These are phyloP conservation scores for Baronia brevicornis DNA, from an alignment of 2,888 invertebrate genomes.

Conservation along the genomic window DNA sequence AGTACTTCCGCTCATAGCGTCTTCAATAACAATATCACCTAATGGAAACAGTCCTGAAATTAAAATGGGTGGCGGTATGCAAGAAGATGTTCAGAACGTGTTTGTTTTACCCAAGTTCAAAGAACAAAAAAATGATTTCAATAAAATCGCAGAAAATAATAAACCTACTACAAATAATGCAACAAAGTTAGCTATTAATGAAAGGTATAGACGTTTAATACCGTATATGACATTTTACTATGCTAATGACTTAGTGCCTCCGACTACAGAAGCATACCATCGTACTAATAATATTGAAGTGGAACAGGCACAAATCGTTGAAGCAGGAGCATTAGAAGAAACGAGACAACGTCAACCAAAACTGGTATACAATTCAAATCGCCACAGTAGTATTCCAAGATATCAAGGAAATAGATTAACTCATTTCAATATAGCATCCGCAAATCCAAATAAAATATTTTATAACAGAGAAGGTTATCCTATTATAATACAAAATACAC, in stretches of 20 bases:
- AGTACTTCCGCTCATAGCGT: conserved; percentile 50
- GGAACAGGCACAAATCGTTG: conserved; percentile 58
- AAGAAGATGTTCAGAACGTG: conserved; percentile 46
- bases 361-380: conserved; percentile 42
- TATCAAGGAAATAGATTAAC: conserved; percentile 66
- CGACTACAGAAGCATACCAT: conserved; percentile 42
- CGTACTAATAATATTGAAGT: conserved; percentile 46
- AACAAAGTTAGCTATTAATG: conserved; percentile 69
- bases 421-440: conserved; percentile 63
- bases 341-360: conserved; percentile 43
- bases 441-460: conserved; percentile 59
- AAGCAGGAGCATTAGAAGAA: conserved; percentile 36
- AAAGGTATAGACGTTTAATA: conserved; percentile 84
- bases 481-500: conserved; percentile 32
- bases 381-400: conserved; percentile 51
- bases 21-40: conserved; percentile 62
- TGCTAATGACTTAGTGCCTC: conserved; percentile 74
- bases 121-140: conserved; percentile 30
- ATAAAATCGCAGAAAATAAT: conserved; percentile 21
- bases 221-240: conserved; percentile 90
- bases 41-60: conserved; percentile 69
- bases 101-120: conserved; percentile 38
- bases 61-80: conserved; percentile 58
- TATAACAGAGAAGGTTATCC: conserved; percentile 46
- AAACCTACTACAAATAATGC: conserved; percentile 29